Evolutionary conservation across 2,113 vertebrate genomes (phyloP).

Genomic region (Urocitellus parryii): DNA sequence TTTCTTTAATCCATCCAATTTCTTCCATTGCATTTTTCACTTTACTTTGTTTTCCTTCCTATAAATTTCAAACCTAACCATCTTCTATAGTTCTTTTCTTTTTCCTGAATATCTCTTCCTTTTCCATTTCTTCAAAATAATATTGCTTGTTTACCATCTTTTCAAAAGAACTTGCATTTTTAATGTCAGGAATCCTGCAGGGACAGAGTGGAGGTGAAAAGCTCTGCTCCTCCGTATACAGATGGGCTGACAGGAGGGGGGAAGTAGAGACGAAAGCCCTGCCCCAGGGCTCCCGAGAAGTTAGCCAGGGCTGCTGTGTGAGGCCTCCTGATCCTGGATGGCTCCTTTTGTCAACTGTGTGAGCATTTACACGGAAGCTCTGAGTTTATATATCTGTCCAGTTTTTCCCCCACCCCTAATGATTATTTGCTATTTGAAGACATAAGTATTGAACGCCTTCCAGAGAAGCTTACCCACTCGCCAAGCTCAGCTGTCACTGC

Average conservation of each 20-base stretch:
- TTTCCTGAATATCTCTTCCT: not conserved
- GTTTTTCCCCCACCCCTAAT: not conserved
- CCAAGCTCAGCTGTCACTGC: not conserved
- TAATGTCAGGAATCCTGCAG: not conserved
- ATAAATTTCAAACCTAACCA: not conserved
- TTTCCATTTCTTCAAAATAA: not conserved
- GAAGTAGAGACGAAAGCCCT: not conserved
- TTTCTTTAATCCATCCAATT: not conserved
- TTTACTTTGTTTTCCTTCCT: not conserved
- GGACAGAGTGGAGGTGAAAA: not conserved
- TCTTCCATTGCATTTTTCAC: not conserved
- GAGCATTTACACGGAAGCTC: not conserved
- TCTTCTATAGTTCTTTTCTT: not conserved
- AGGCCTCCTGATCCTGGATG: not conserved
- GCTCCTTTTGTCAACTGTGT: slow-evolving; percentile 13
- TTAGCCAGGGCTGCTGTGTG: not conserved
- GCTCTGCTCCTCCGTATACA: not conserved
- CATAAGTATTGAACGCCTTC: slow-evolving; percentile 32
- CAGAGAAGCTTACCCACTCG: not conserved
- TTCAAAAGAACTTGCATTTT: slow-evolving; percentile 9
- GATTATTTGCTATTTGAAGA: slow-evolving; percentile 50
- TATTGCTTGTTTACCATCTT: slow-evolving; percentile 20
- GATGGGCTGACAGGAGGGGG: not conserved
- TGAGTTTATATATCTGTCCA: not conserved
- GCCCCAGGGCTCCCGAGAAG: not conserved